These are phyloP conservation scores for Poecilus cupreus DNA, from an alignment of 2,888 invertebrate genomes.

Conservation along the genomic window DNA sequence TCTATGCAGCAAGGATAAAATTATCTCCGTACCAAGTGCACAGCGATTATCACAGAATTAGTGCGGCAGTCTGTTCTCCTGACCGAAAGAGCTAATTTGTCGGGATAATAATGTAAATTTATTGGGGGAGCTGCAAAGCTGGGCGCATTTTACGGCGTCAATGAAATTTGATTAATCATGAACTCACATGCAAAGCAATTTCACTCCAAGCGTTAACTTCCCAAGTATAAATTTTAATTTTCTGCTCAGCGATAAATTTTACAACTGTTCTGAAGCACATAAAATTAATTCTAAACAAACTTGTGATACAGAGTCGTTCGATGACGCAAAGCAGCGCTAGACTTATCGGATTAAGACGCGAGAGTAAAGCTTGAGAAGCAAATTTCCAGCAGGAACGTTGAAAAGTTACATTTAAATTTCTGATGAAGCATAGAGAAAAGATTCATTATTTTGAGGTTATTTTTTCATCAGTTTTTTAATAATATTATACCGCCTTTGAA, in stretches of 20 bases:
- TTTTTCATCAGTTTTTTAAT: no score
- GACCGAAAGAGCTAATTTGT: slow-evolving; percentile 49
- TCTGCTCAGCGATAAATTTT: slow-evolving; percentile 46
- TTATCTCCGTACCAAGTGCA: slow-evolving; percentile 31
- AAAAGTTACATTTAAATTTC: no score
- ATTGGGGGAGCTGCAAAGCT: slow-evolving; percentile 10
- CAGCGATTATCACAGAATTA: slow-evolving; percentile 35
- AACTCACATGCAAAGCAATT: slow-evolving; percentile 56
- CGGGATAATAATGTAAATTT: slow-evolving; percentile 52
- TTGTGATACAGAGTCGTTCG: slow-evolving; percentile 51
- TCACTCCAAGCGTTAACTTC: slow-evolving; percentile 45
- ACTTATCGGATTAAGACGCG: slow-evolving; percentile 18
- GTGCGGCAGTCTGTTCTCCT: slow-evolving; percentile 30
- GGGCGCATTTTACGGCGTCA: slow-evolving; percentile 48
- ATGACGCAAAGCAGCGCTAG: slow-evolving; percentile 15
- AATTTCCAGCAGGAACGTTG: neutral
- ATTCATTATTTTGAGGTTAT: no score
- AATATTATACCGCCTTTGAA: no score
- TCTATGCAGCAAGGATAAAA: neutral
- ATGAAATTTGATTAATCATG: slow-evolving; percentile 57
- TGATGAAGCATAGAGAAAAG: no score
- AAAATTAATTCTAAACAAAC: slow-evolving; percentile 58
- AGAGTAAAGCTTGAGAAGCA: slow-evolving; percentile 2
- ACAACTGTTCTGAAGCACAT: slow-evolving; percentile 56
- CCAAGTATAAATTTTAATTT: slow-evolving; percentile 54